Percentiles rank a stretch among this genome's conserved stretches.
These are phyloP conservation scores for Heloderma charlesbogerti DNA, from an alignment of 2,113 vertebrate species.

Conservation along the genomic window DNA sequence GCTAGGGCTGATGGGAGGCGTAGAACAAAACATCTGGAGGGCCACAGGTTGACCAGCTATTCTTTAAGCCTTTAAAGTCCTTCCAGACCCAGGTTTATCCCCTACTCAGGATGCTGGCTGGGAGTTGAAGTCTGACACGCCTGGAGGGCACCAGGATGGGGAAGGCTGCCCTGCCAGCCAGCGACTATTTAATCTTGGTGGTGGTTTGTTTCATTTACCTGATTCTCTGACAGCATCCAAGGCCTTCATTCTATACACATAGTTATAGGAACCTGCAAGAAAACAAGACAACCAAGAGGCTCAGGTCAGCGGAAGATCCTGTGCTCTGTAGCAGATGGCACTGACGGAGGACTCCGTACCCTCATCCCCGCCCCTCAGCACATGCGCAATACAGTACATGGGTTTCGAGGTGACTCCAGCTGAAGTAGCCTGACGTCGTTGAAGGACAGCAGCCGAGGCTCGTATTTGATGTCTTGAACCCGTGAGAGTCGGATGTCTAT, in stretches of 20 bases:
- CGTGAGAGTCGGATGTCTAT: constrained; percentile 88
- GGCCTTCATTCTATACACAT: constrained; percentile 94
- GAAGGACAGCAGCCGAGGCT: constrained; percentile 87
- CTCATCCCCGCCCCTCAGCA: no score
- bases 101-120: no score
- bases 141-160: neutral
- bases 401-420: constrained; percentile 78
- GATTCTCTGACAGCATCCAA: constrained; percentile 91
- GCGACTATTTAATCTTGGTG: neutral
- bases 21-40: no score
- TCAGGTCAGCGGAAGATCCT: neutral
- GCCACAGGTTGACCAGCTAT: no score
- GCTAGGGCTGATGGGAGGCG: no score
- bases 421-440: constrained; percentile 85
- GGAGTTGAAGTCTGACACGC: no score
- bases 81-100: neutral
- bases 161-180: neutral
- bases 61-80: neutral
- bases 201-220: constrained; percentile 70
- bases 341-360: neutral
- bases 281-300: neutral
- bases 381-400: constrained; percentile 13
- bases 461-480: constrained; percentile 92
- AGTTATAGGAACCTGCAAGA: constrained; percentile 85
- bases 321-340: no score